phyloP scores from a whole-genome alignment of 2,797 vertebrate genomes.

The Falco berigora region DNA sequence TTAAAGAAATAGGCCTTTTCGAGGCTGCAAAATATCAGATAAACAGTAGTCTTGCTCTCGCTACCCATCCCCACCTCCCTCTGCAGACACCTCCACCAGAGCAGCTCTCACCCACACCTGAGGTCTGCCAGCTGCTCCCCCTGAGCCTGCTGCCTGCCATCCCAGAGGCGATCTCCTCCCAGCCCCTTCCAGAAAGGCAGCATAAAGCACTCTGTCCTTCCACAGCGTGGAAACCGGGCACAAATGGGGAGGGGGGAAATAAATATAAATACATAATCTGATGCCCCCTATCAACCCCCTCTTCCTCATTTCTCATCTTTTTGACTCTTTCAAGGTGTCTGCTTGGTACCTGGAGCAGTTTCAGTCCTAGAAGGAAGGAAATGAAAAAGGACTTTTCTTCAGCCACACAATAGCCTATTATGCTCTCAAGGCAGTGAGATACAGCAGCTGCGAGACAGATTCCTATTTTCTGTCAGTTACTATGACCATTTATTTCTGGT shows the following conservation, averaged over 20 bases:
- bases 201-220: not conserved
- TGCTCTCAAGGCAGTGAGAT: not conserved
- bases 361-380: not conserved
- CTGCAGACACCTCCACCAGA: not conserved
- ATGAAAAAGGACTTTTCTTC: not conserved
- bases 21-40: not conserved
- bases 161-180: not conserved
- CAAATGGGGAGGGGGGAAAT: not conserved
- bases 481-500: not conserved
- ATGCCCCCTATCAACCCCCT: not conserved
- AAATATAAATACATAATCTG: not conserved
- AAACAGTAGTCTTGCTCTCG: not conserved
- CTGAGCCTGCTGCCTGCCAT: rapidly evolving
- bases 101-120: not conserved
- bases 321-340: not conserved
- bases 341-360: not conserved
- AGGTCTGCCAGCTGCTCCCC: not conserved
- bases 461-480: not conserved
- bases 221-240: not conserved
- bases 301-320: not conserved
- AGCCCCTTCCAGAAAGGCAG: not conserved
- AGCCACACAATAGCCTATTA: not conserved
- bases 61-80: rapidly evolving
- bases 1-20: not conserved
- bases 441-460: not conserved